A percentile compares a stretch with the other conserved stretches of the same genome.
Conservation (phyloP, 1,140 invertebrate genomes). For the Aricia agestis region DNA sequence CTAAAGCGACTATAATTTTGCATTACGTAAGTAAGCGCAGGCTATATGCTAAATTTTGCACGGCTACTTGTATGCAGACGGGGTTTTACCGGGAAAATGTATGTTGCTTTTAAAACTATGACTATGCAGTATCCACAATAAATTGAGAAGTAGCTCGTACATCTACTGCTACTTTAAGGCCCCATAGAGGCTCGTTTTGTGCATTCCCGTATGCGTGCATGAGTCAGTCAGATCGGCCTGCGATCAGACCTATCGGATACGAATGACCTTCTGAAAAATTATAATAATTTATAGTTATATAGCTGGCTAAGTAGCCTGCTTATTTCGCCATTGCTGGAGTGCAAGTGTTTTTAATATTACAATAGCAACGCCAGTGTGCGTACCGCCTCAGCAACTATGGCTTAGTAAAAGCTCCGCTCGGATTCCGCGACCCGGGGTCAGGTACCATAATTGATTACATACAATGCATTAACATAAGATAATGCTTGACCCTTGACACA, state of each 20-base stretch:
- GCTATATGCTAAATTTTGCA: slow-evolving; percentile 11
- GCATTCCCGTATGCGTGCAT: no score
- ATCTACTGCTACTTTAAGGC: no score
- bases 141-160: no score
- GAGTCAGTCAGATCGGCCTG: no score
- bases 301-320: no score
- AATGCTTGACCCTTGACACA: slow-evolving; percentile 65
- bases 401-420: slow-evolving; percentile 44
- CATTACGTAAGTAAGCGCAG: slow-evolving; percentile 39
- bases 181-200: no score
- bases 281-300: no score
- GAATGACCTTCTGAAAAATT: no score
- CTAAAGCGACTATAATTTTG: slow-evolving; percentile 39
- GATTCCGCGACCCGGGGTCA: slow-evolving; percentile 59
- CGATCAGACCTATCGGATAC: no score
- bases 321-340: neutral
- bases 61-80: neutral
- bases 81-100: neutral
- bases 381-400: neutral
- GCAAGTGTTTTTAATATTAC: neutral
- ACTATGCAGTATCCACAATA: no score
- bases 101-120: neutral
- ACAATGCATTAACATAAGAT: slow-evolving; percentile 72
- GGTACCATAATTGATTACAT: slow-evolving; percentile 68
- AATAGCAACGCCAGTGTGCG: neutral